Base-by-base conservation (phyloP, 2,797 vertebrate genomes). In the Tapirus indicus region DNA sequence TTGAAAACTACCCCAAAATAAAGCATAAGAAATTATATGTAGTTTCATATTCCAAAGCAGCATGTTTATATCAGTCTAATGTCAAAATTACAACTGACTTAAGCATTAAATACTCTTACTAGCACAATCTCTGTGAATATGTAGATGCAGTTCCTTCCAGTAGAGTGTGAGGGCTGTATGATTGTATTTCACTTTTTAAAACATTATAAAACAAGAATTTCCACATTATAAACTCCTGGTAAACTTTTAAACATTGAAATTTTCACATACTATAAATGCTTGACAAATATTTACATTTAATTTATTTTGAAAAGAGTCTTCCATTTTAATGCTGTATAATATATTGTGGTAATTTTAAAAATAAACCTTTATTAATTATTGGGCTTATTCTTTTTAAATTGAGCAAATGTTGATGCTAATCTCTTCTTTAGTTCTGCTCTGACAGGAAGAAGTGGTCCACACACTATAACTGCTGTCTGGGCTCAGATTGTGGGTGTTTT, bases 1-100 rank as follows among this genome's bases (percentile, higher is more conserved):
- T 93, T 84, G 38, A 93, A 94, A 96, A n/a, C 21, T 88, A 58
- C 32, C 64, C n/a, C 44, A 68, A 82, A 90, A 74, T 69, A 95
- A 69, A 78, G 10, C 7, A 72, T 80, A 66, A 72, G 41, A 78
- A 35, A 64, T 60, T 82, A 49, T 47, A 32, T 10, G 41, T 92
- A 41, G 5, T 68, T 89, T 86, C 35, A 69, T 64, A 80, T 62
- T 80, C 56, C 52, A 49, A 13, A 82, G 27, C 69, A 27, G n/a
- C 23, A 10, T 71, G 9, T 69, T 88, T 85, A 25, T 54, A 27
- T 56, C 21, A 64, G n/a, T 60, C 11, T 56, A 21, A 58, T 38
- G 41, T 44, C 14, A 66, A 72, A 77, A 88, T 52, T 77, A 86
- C 7, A 72, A 56, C 10, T 64, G 17, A 62, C 41, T 38, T 38